phyloP scores from a whole-genome alignment of 1,140 invertebrate genomes.

The Cotesia chilonis region DNA sequence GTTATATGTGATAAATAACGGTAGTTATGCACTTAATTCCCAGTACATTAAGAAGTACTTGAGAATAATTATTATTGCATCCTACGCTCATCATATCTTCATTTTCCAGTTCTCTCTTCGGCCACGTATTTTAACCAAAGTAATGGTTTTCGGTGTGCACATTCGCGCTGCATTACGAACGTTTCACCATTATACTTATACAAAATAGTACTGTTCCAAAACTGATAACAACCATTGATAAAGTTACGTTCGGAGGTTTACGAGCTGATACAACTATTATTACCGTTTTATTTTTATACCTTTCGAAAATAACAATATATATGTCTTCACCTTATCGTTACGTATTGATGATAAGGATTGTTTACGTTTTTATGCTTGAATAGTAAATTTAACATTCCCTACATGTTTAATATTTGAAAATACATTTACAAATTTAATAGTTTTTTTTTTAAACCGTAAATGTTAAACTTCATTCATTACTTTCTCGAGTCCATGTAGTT shows the following conservation, averaged over 20 bases:
- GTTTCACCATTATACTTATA: background rate
- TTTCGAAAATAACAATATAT: background rate
- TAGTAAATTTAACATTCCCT: too few species aligned
- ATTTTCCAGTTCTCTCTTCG: conserved; percentile 17
- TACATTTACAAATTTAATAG: too few species aligned
- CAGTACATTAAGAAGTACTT: conserved; percentile 12
- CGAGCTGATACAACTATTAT: conserved; percentile 2
- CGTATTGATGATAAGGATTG: too few species aligned
- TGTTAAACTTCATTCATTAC: too few species aligned
- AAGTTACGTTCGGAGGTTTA: background rate
- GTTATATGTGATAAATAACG: too few species aligned
- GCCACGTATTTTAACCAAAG: conserved; percentile 6
- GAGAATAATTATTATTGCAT: conserved; percentile 20
- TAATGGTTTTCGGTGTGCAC: background rate
- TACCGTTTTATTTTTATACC: conserved; percentile 1
- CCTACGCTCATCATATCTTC: conserved; percentile 18
- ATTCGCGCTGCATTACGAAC: background rate
- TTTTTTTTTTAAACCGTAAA: too few species aligned
- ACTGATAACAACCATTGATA: conserved; percentile 13
- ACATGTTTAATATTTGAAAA: too few species aligned
- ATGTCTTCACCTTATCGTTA: too few species aligned
- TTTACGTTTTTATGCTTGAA: too few species aligned
- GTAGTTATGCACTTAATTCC: too few species aligned
- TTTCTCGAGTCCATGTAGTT: too few species aligned
- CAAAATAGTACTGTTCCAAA: background rate